These are phyloP conservation scores for Latrodectus hesperus DNA, from an alignment of 2,888 invertebrate genomes.

Conservation along the genomic window DNA sequence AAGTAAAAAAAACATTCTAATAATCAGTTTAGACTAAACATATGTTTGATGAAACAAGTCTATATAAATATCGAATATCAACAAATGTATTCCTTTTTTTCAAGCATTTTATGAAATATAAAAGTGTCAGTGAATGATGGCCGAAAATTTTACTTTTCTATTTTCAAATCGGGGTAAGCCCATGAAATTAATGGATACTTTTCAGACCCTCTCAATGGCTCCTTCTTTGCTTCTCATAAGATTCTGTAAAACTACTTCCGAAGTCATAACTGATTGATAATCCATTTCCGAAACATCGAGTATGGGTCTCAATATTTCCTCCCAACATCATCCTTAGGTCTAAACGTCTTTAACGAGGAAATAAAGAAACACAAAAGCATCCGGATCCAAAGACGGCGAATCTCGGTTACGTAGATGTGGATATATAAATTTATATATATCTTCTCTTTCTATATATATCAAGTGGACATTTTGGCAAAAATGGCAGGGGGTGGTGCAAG, in stretches of 20 bases:
- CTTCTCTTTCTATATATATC: slow-evolving; percentile 28
- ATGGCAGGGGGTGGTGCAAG: slow-evolving; percentile 26
- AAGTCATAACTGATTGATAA: slow-evolving; percentile 45
- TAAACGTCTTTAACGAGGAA: slow-evolving; percentile 54
- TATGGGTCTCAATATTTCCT: slow-evolving; percentile 32
- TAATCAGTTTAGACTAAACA: too few relatives aligned
- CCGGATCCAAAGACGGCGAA: slow-evolving; percentile 14
- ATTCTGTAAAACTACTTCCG: slow-evolving; percentile 4
- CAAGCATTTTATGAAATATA: too few relatives aligned
- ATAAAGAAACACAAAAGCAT: slow-evolving; percentile 34
- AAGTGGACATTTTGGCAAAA: slow-evolving; percentile 58
- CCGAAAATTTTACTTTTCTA: too few relatives aligned
- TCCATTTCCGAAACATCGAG: slow-evolving; percentile 45
- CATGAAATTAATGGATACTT: not conserved
- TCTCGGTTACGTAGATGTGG: not conserved
- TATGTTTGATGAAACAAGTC: too few relatives aligned
- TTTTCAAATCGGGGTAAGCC: not conserved
- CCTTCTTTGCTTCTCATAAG: not conserved
- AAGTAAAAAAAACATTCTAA: too few relatives aligned
- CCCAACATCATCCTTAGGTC: not conserved
- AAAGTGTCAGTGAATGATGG: too few relatives aligned
- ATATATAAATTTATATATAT: slow-evolving; percentile 11
- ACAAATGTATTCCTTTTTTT: too few relatives aligned
- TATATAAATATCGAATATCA: too few relatives aligned
- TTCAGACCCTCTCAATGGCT: not conserved